Conservation (phyloP, 1,140 invertebrate genomes). For the Brachionus angularis region DNA sequence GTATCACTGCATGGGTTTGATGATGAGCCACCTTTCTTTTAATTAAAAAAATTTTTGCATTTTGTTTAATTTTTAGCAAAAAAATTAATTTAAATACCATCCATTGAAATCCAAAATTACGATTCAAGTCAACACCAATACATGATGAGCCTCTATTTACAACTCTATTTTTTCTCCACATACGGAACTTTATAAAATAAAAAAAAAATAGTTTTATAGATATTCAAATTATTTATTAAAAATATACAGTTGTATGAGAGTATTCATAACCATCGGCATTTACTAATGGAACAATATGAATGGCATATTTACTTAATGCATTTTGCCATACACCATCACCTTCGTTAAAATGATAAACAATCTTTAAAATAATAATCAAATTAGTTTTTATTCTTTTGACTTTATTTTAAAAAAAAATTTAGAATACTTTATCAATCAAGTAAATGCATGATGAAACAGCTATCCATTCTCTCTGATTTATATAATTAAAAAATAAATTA, state of each 20-base stretch:
- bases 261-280: slow-evolving; percentile 45
- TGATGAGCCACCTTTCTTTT: slow-evolving; percentile 11
- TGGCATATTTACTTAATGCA: slow-evolving; percentile 2
- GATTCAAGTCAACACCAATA: slow-evolving; percentile 41
- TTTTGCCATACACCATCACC: background rate
- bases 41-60: slow-evolving; percentile 2
- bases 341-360: background rate
- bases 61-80: background rate
- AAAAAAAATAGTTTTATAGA: background rate
- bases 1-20: slow-evolving; percentile 43
- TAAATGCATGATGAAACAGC: slow-evolving; percentile 48
- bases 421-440: slow-evolving; percentile 27
- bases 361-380: slow-evolving; percentile 49
- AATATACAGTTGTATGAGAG: slow-evolving; percentile 7
- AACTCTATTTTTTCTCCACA: slow-evolving; percentile 46
- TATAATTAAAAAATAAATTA: background rate
- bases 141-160: slow-evolving; percentile 18
- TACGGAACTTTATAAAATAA: slow-evolving; percentile 5
- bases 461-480: slow-evolving; percentile 52
- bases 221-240: background rate
- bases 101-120: slow-evolving; percentile 45
- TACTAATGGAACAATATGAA: slow-evolving; percentile 42
- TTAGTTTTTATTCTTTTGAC: slow-evolving; percentile 47
- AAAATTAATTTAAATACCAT: background rate
- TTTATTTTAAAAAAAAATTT: background rate